Base-by-base conservation (phyloP, 2,113 vertebrate genomes). In the Pteruthius melanotis region DNA sequence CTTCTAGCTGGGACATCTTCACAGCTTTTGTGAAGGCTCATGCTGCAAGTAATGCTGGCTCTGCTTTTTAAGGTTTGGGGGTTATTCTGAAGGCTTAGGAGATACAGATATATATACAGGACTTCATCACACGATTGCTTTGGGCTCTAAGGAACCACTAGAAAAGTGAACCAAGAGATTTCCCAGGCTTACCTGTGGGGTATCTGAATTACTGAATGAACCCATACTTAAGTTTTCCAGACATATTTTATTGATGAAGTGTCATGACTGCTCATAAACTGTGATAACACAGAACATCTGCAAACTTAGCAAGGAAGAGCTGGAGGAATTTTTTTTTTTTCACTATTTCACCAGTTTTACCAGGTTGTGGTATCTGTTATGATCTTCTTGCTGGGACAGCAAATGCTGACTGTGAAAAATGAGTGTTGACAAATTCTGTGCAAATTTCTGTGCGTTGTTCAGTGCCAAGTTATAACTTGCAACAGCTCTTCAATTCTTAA, bases 351-450 rank as follows among this genome's bases (percentile, higher is more conserved):
- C 77, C 57, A 72, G 28, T 75, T 82, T 69, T 82, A 85, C 81
- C 64, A 70, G 50, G 64, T 26, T 86, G 50, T 79, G 57, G 45
- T 74, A 85, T 93, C 52, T 83, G 49, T 69, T 94, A 72, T 2
- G 2, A 80, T 80, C 59, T 90, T 64, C 70, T 94, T 70, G 50
- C 66, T 90, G 71, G 92, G 79, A 63, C 39, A 86, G 87, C 60
- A 90, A 93, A 85, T 2, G 23, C 54, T 70, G 92, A 60, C 87
- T 94, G 66, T 80, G 82, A 95, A 91, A 94, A 94, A 95, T 10
- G 42, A 85, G 53, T 77, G 63, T 93, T 83, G 93, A 95, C 90
- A 95, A 97, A 94, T 91, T 77, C 84, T 74, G 74, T 54, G 64
- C 79, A 96, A 96, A 96, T 91, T 75, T 90, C 75, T 81, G 47